These are phyloP conservation scores for Oxystoma pomonae DNA, from an alignment of 2,888 invertebrate genomes.

Conservation along the genomic window DNA sequence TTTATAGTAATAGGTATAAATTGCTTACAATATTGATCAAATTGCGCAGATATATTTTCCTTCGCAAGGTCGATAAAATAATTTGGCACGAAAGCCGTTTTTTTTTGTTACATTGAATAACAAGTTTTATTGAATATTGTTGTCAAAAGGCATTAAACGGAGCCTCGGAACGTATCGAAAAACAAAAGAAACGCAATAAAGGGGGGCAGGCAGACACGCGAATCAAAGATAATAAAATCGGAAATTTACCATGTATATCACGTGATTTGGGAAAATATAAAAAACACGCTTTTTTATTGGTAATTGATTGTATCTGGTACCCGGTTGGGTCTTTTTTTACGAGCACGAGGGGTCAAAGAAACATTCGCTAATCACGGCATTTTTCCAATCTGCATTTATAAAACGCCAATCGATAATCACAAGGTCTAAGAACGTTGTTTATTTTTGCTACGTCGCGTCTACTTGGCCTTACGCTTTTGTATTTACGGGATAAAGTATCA, in stretches of 20 bases:
- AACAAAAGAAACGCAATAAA: constrained; percentile 23
- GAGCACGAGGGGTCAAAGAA: constrained; percentile 17
- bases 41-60: background rate
- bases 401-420: background rate
- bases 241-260: constrained; percentile 14
- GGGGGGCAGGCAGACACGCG: constrained; percentile 22
- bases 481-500: too few relatives aligned
- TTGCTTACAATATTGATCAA: background rate
- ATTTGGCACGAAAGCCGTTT: constrained; percentile 19
- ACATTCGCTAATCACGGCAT: constrained; percentile 3
- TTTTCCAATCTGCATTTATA: background rate
- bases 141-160: constrained; percentile 25
- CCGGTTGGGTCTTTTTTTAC: background rate
- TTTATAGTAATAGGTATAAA: too few relatives aligned
- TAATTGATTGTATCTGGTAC: constrained; percentile 27
- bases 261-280: constrained; percentile 17
- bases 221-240: constrained; percentile 24
- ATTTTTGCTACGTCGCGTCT: too few relatives aligned
- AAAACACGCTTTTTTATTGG: constrained; percentile 25
- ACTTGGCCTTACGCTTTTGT: too few relatives aligned
- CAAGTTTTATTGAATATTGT: constrained; percentile 27
- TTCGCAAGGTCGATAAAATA: background rate
- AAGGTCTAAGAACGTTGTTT: background rate
- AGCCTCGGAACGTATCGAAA: constrained; percentile 24
- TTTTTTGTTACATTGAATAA: constrained; percentile 21